These are phyloP conservation scores for Neopelma chrysocephalum DNA, from an alignment of 2,797 vertebrate genomes.

Conservation along the genomic window DNA sequence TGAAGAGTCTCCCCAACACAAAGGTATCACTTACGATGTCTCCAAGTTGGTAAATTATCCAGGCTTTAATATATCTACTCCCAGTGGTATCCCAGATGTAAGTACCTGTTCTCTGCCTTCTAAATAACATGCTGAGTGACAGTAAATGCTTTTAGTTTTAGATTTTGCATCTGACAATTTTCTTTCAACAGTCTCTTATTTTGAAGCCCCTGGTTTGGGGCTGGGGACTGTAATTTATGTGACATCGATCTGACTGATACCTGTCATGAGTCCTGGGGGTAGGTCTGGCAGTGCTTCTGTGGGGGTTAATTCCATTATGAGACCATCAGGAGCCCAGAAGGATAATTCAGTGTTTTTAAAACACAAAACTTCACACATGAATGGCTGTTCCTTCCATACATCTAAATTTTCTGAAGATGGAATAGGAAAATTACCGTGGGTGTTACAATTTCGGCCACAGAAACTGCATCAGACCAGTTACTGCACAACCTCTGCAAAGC, in stretches of 20 bases:
- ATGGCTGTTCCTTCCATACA: not conserved
- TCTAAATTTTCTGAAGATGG: not conserved
- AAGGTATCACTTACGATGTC: slow-evolving; percentile 86
- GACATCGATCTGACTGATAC: not conserved
- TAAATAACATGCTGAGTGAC: not conserved
- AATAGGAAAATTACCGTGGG: not conserved
- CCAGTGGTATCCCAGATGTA: slow-evolving; percentile 88
- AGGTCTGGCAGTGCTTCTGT: not conserved
- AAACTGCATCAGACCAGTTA: not conserved
- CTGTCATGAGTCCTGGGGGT: not conserved
- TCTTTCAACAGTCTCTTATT: not conserved
- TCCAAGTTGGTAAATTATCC: slow-evolving; percentile 94
- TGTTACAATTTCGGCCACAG: not conserved
- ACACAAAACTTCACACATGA: not conserved
- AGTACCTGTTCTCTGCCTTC: slow-evolving; percentile 64
- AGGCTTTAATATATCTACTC: slow-evolving; percentile 89
- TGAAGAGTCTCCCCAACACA: slow-evolving; percentile 64
- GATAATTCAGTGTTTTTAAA: not conserved
- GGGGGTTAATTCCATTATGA: not conserved
- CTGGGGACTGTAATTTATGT: not conserved
- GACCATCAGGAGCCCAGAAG: not conserved
- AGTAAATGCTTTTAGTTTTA: not conserved
- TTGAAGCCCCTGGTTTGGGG: not conserved
- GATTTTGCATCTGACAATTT: not conserved
- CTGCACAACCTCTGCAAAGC: not conserved